phyloP scores from a whole-genome alignment of 2,797 vertebrate genomes.

The Potorous gilbertii region DNA sequence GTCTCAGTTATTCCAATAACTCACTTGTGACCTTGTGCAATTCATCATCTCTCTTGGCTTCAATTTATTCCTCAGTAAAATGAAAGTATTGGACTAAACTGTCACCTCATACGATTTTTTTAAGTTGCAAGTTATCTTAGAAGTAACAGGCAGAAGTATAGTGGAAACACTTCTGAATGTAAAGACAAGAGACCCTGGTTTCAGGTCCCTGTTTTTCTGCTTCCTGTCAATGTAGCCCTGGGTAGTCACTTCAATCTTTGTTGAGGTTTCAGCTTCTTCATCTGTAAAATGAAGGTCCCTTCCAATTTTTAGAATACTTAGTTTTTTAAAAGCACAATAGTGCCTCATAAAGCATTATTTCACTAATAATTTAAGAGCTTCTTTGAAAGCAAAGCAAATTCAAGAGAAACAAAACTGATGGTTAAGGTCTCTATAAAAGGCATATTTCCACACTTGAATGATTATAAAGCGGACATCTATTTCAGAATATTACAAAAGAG shows the following conservation, averaged over 20 bases:
- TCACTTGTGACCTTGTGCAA: neutral
- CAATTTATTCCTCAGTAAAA: neutral
- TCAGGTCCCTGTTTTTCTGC: neutral
- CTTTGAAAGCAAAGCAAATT: slow-evolving; percentile 39
- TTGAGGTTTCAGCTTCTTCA: neutral
- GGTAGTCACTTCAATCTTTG: neutral
- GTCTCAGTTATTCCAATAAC: neutral
- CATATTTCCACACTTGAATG: slow-evolving; percentile 20
- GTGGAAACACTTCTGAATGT: neutral
- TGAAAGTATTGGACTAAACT: neutral
- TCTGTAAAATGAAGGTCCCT: neutral
- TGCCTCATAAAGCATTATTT: neutral
- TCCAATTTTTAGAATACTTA: neutral
- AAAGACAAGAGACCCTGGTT: neutral
- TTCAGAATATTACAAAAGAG: slow-evolving; percentile 43
- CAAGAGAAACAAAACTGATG: slow-evolving; percentile 38
- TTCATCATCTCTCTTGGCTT: neutral
- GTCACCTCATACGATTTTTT: neutral
- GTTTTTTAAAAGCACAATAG: slow-evolving; percentile 27
- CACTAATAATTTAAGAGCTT: neutral
- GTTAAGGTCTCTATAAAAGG: slow-evolving; percentile 28
- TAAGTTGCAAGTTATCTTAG: neutral
- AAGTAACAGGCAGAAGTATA: neutral
- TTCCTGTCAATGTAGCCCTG: neutral
- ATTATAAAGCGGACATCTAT: slow-evolving; percentile 35